Evolutionary conservation across 2,113 vertebrate species (phyloP), one percentile per base, ranked within the genome.

Genomic region (Calypte anna): DNA sequence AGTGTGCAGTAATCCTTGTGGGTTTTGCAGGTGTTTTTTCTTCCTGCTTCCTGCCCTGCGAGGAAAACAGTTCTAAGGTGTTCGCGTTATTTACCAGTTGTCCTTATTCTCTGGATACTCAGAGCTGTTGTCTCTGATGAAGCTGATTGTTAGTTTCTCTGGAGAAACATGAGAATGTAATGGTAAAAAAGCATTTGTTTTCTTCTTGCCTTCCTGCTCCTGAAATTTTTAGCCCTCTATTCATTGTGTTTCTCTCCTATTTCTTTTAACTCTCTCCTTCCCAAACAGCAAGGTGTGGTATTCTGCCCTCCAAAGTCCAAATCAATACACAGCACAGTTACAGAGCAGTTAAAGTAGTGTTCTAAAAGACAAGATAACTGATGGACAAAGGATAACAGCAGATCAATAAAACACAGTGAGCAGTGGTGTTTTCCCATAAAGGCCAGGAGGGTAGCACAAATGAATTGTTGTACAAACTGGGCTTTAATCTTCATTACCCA

Each of bases 341-440:
- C 33, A 33, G 6, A 83, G 66, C 12, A 10, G 11, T 72, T 66
- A 84, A 55, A 31, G 81, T 88, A 38, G 59, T 57, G 17, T 72
- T 91, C 69, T 82, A 30, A 76, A 73, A 80, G 82, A 62, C 44
- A 25, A 69, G 85, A 23, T 1, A 5, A 55, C 68, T 85, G 86
- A 82, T 62, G 48, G 88, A 62, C 85, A 81, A 4, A 51, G 51
- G 68, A 54, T 83, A 91, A 78, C 48, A 58, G 75, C 30, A 84
- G 74, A 96, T 94, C 93, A 77, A 83, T 95, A 77, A 74, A 64
- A 68, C 46, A 64, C 10, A 24, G 80, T 74, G 48, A 94, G 81
- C 64, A 77, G 28, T 69, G 54, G 24, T 90, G 67, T 78, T 91
- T 91, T 54, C 58, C 66, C 46, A 31, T 76, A 33, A 84, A 84